Evolutionary conservation across 2,888 invertebrate genomes (phyloP), one percentile per base, ranked within the genome.

Genomic region (Blera fallax): DNA sequence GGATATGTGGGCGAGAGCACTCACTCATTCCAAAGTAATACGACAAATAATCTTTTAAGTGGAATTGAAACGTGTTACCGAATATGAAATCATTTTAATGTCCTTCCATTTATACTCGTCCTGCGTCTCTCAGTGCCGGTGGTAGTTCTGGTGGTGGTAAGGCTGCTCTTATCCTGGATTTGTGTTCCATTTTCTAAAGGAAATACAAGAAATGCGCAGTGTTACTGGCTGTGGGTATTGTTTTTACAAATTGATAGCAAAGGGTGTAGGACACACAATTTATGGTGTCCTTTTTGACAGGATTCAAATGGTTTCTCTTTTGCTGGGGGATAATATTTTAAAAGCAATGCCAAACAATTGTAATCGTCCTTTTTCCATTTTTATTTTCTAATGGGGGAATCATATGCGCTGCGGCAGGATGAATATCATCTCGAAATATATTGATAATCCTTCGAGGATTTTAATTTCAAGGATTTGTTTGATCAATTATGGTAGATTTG

Each of bases 61-160:
- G 85, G 85, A 81, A 85, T 81, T 77, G 85, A 77, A 85, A 85
- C 81, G 85, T 85, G 85, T 81, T 80, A 76, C 81, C 80, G 85
- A 85, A 85, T 85, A 85, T 85, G 81, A 85, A 85, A 81, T 77
- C 81, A 85, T 72, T 81, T 70, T 85, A 85, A 85, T 85, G 85
- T 85, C 81, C 85, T 79, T 76, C 76, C 81, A 70, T 85, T 76
- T 56, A 37, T n/a, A n/a, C n/a, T n/a, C n/a, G n/a, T n/a, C n/a
- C 64, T 56, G 27, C 34, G 18, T 24, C 52, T 76, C 65, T 65
- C 40, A 60, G 27, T 67, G 56, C 32, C 11, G 64, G 11, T 60
- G 32, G 8, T 62, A 8, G 7, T 37, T 8, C 10, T n/a, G 56
- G n/a, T 27, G 78, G 37, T 16, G 37, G 43, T 54, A 62, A 73